Evolutionary conservation across 2,113 vertebrate genomes (phyloP).

Genomic region (Eulemur rufifrons): DNA sequence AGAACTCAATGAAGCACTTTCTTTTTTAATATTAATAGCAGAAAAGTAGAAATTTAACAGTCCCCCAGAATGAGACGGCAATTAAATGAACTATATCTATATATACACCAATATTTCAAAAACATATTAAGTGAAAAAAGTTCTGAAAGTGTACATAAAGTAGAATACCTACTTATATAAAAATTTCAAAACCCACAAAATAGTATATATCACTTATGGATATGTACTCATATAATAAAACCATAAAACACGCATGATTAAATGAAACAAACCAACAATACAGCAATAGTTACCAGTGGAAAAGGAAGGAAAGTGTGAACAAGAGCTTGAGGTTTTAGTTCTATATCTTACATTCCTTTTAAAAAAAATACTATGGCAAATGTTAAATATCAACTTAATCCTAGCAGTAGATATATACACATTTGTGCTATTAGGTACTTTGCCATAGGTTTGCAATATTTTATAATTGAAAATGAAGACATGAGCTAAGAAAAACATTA

Average conservation of each 20-base stretch:
- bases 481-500: not conserved
- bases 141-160: not conserved
- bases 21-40: not conserved
- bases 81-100: not conserved
- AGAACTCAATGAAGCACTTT: not conserved
- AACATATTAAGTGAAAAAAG: not conserved
- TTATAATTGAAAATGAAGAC: constrained; percentile 7
- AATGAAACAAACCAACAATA: not conserved
- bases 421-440: not conserved
- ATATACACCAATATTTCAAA: not conserved
- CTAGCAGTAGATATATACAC: not conserved
- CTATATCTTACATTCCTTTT: not conserved
- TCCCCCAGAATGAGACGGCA: not conserved
- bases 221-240: not conserved
- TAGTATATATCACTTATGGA: not conserved
- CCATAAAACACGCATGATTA: not conserved
- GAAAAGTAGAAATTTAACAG: not conserved
- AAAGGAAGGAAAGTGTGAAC: not conserved
- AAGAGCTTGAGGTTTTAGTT: not conserved
- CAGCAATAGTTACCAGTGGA: not conserved
- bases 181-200: not conserved
- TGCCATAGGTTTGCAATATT: not conserved
- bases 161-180: not conserved
- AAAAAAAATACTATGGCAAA: not conserved
- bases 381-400: not conserved